These are phyloP conservation scores for Chrysomela aeneicollis DNA, from an alignment of 2,888 invertebrate species.

Conservation along the genomic window DNA sequence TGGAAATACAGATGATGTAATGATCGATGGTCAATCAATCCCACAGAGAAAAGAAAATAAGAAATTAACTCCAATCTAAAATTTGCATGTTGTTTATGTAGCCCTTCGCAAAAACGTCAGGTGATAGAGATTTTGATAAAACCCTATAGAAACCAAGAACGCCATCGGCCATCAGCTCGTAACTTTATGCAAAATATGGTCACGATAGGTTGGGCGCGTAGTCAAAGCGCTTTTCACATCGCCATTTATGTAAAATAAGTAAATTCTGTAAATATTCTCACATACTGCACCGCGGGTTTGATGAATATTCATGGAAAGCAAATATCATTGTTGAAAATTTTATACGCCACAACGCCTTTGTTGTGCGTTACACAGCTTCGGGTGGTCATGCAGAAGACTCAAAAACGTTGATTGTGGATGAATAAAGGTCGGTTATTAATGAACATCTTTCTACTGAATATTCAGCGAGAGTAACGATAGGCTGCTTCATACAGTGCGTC, in stretches of 20 bases:
- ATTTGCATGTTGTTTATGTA: no score
- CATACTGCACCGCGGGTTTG: slow-evolving; percentile 43
- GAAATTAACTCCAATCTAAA: no score
- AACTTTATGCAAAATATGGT: slow-evolving; percentile 42
- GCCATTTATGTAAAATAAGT: slow-evolving; percentile 50
- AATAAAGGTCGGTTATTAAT: neutral
- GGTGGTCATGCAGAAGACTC: neutral
- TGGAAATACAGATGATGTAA: no score
- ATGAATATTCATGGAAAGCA: slow-evolving; percentile 50
- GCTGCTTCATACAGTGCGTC: no score
- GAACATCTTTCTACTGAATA: neutral
- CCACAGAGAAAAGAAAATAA: no score
- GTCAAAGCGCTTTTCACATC: slow-evolving; percentile 37
- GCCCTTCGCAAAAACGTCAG: neutral
- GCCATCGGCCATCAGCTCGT: slow-evolving; percentile 34
- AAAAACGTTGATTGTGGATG: neutral
- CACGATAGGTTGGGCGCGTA: slow-evolving; percentile 40
- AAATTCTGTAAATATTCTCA: slow-evolving; percentile 51
- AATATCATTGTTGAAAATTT: slow-evolving; percentile 45
- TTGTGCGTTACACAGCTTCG: slow-evolving; percentile 13
- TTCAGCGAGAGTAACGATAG: no score
- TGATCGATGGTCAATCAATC: no score
- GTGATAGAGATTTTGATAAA: slow-evolving; percentile 17
- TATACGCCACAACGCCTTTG: slow-evolving; percentile 40
- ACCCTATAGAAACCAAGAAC: slow-evolving; percentile 33